phyloP scores from a whole-genome alignment of 37 sponge, comb jelly and placozoan species.

The Hexactinellida sp. region DNA sequence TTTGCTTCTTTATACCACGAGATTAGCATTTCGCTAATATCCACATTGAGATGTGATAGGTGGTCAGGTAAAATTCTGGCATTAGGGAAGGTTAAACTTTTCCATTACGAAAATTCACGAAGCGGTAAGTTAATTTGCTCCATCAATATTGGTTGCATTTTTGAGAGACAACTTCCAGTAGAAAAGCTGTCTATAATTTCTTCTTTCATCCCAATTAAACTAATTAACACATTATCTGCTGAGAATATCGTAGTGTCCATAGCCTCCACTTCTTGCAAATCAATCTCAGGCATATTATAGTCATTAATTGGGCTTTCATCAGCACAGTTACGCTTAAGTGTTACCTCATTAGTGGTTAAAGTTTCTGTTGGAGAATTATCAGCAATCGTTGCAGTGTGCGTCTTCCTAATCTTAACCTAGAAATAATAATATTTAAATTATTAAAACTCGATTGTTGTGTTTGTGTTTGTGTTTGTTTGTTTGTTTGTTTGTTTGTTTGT shows the following conservation, averaged over 20 bases:
- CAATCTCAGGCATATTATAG: neutral
- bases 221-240: neutral
- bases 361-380: neutral
- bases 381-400: neutral
- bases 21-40: conserved; percentile 2
- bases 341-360: neutral
- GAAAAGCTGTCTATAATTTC: neutral
- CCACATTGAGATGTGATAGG: neutral
- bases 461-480: too few species aligned
- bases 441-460: too few species aligned
- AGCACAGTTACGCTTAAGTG: neutral
- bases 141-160: neutral
- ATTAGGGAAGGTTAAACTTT: neutral
- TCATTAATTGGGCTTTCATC: neutral
- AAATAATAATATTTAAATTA: neutral
- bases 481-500: too few species aligned
- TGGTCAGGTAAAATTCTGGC: neutral
- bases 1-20: conserved; percentile 2
- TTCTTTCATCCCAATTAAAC: neutral
- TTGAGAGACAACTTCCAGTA: neutral
- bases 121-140: neutral
- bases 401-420: neutral
- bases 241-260: neutral
- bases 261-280: neutral
- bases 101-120: neutral